Evolutionary conservation across 2,888 invertebrate species (phyloP), one percentile per base, ranked within the genome.

Genomic region (Drosophila testacea): DNA sequence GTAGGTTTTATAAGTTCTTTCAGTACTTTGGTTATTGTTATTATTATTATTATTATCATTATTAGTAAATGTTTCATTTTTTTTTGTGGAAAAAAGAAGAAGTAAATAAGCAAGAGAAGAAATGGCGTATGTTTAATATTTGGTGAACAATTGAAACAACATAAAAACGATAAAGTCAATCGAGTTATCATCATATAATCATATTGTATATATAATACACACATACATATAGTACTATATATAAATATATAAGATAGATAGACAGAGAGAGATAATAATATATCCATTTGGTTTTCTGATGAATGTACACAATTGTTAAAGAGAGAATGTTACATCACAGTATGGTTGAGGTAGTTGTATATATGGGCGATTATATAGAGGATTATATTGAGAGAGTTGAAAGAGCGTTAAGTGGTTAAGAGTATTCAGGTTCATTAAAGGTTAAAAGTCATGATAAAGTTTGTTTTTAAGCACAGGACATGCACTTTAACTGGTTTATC

Each of bases 91-190:
- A 85, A 78, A 83, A 56, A 56, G 56, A 83, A 85, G 87, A 88
- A 84, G 84, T 85, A 86, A 84, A 84, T 82, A 89, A 90, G 87
- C 90, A 89, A 88, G 90, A 88, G 89, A 89, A 89, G 81, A 89
- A 83, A 90, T 89, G 81, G 85, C 88, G 88, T 83, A 86, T 86
- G 85, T 86, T 86, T 83, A 86, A 88, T 86, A 86, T 87, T 80
- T 85, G 88, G 85, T 86, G 85, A 85, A 71, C 75, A 85, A 87
- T 87, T 79, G 79, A 84, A 56, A 41, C 73, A 86, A 83, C 81
- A 65, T 52, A 75, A 75, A 86, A 86, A 86, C 79, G 72, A 81
- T 63, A 76, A 78, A 79, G 55, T 83, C 81, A 85, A 85, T 85
- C 73, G 79, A 84, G 61, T 79, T 83, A 86, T 81, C 72, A 84